Evolutionary conservation across 2,113 vertebrate species (phyloP).

Genomic region (Chunga burmeisteri): DNA sequence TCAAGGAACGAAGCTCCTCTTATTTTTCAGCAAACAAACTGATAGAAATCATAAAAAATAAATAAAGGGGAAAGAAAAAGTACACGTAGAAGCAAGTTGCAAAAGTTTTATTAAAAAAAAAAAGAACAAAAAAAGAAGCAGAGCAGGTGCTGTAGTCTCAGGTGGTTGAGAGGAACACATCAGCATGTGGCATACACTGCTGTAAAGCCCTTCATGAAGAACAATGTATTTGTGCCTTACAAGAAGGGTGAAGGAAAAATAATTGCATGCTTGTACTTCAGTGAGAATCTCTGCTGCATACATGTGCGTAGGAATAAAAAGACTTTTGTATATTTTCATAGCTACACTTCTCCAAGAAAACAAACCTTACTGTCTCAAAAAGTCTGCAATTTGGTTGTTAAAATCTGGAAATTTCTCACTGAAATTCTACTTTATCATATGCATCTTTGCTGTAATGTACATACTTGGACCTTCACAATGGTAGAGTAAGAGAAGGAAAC

Average conservation of each 20-base stretch:
- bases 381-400: neutral
- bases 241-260: constrained; percentile 12
- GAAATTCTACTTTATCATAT: neutral
- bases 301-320: constrained; percentile 35
- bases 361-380: neutral
- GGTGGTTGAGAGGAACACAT: neutral
- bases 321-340: constrained; percentile 21
- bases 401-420: constrained; percentile 12
- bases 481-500: neutral
- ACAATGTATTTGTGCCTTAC: constrained; percentile 1
- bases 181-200: neutral
- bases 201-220: neutral
- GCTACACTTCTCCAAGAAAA: constrained; percentile 1
- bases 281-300: constrained; percentile 13
- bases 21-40: neutral
- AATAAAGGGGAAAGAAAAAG: neutral
- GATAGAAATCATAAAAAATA: neutral
- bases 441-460: neutral
- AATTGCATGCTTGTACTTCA: neutral
- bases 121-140: neutral
- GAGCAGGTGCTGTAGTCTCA: neutral
- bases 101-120: neutral
- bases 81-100: neutral
- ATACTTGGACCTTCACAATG: neutral
- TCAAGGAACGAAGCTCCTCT: neutral